A percentile compares a stretch with the other conserved stretches of the same genome.
Conservation (phyloP, 2,113 vertebrate species). For the Oryzias curvinotus region DNA sequence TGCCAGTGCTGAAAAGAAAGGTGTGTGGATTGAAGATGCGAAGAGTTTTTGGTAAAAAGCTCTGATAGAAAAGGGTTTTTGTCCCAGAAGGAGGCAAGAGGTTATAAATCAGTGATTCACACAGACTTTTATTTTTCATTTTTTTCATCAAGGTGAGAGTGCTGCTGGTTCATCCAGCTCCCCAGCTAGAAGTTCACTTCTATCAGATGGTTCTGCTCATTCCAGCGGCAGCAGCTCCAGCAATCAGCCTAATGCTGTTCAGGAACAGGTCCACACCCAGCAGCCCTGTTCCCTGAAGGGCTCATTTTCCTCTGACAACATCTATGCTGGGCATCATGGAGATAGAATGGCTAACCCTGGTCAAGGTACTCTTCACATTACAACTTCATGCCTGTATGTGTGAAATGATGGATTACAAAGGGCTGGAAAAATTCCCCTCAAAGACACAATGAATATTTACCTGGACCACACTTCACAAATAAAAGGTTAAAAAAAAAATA, state of each 20-base stretch:
- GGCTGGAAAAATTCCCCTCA: slow-evolving; percentile 4
- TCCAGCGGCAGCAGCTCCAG: slow-evolving; percentile 60
- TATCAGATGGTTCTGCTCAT: slow-evolving; percentile 63
- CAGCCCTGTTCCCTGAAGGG: slow-evolving; percentile 97
- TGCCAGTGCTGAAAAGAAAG: slow-evolving; percentile 52
- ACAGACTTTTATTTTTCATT: slow-evolving; percentile 26
- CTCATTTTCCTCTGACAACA: slow-evolving; percentile 92
- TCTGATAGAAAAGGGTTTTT: slow-evolving; percentile 19
- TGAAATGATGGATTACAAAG: not conserved
- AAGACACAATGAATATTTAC: not conserved
- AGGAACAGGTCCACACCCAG: slow-evolving; percentile 90
- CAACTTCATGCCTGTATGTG: not conserved
- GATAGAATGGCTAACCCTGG: slow-evolving; percentile 73
- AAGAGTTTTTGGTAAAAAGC: slow-evolving; percentile 1
- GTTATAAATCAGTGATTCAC: slow-evolving; percentile 42
- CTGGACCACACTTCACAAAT: too few species aligned
- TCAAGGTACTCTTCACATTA: slow-evolving; percentile 67
- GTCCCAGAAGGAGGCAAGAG: slow-evolving; percentile 25
- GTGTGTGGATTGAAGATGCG: slow-evolving; percentile 28
- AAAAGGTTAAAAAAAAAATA: too few species aligned
- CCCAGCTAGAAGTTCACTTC: slow-evolving; percentile 70
- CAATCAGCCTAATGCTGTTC: slow-evolving; percentile 35
- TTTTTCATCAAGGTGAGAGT: slow-evolving; percentile 65
- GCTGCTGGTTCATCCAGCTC: slow-evolving; percentile 72
- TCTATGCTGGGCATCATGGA: slow-evolving; percentile 85